A percentile compares a stretch with the other conserved stretches of the same genome.
phyloP scores from a whole-genome alignment of 2,888 invertebrate genomes.

The Heliconius charithonia region DNA sequence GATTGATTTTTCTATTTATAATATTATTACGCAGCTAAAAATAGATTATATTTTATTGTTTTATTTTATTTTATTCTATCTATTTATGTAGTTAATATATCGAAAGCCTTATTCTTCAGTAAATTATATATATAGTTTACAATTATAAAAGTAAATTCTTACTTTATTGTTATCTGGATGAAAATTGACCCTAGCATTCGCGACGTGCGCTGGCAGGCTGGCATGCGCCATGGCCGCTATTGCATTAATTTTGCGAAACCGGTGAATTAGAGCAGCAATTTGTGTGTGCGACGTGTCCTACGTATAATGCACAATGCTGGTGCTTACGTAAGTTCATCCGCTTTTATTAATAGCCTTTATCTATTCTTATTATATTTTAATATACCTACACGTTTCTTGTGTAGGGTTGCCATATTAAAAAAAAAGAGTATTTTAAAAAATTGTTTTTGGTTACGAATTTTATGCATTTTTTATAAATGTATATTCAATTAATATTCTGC shows the following conservation, averaged over 20 bases:
- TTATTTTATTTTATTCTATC: too few relatives aligned
- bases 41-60: too few relatives aligned
- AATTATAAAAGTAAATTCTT: not conserved
- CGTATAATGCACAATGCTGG: constrained; percentile 58
- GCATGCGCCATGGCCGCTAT: constrained; percentile 60
- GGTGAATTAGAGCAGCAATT: constrained; percentile 80
- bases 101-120: too few relatives aligned
- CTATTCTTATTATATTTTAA: constrained; percentile 10
- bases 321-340: constrained; percentile 55
- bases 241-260: constrained; percentile 77
- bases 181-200: constrained; percentile 34
- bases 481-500: constrained; percentile 3
- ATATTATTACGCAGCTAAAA: too few relatives aligned
- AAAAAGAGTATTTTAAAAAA: not conserved
- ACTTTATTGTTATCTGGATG: not conserved
- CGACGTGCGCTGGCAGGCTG: constrained; percentile 27
- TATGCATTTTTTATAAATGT: not conserved
- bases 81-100: too few relatives aligned
- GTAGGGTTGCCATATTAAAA: not conserved
- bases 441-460: not conserved
- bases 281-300: constrained; percentile 76
- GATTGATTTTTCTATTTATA: too few relatives aligned
- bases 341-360: constrained; percentile 39
- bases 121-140: too few relatives aligned
- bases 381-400: not conserved